These are phyloP conservation scores for Erebia epiphron DNA, from an alignment of 2,888 invertebrate species.

Conservation along the genomic window DNA sequence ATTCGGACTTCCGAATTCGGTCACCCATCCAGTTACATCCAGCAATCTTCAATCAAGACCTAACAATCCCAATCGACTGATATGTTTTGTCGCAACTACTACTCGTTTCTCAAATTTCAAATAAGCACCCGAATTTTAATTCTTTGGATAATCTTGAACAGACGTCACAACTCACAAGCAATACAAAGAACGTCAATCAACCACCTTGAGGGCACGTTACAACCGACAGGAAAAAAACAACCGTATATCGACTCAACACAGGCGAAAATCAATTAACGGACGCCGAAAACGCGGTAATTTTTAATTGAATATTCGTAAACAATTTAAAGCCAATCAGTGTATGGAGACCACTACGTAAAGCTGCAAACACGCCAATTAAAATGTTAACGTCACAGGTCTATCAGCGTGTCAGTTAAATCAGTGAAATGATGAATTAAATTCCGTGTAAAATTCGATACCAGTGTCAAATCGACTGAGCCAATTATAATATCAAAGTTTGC, in stretches of 20 bases:
- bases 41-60: no score
- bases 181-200: constrained; percentile 31
- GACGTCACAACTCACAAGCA: constrained; percentile 32
- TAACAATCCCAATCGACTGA: no score
- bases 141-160: constrained; percentile 39
- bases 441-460: constrained; percentile 54
- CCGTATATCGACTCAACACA: constrained; percentile 29
- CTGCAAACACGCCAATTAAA: constrained; percentile 53
- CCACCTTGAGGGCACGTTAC: constrained; percentile 20
- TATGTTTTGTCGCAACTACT: no score
- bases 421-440: constrained; percentile 64
- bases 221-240: constrained; percentile 22
- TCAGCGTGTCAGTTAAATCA: constrained; percentile 58
- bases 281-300: constrained; percentile 34
- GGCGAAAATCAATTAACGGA: constrained; percentile 28
- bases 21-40: no score
- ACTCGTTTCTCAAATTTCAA: no score
- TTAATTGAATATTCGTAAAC: constrained; percentile 47
- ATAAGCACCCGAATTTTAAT: no score
- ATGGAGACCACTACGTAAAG: constrained; percentile 49
- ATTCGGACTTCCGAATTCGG: no score
- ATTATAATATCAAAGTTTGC: constrained; percentile 57
- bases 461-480: constrained; percentile 51
- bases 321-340: constrained; percentile 52
- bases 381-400: constrained; percentile 52